Evolutionary conservation across 2,113 vertebrate species (phyloP).

Genomic region (Meles meles): DNA sequence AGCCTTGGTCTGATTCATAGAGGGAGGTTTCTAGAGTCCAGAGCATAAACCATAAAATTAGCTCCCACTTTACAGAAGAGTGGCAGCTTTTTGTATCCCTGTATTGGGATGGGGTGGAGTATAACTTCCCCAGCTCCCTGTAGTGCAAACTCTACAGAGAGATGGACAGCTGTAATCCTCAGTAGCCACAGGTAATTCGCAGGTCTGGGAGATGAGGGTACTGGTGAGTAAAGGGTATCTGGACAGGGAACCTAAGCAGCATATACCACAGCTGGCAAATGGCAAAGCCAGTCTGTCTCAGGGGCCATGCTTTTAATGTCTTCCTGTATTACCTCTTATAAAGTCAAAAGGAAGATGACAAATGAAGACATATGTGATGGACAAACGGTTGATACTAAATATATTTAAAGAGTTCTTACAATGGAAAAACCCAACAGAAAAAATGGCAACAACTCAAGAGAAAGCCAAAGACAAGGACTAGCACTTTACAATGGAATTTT

Average conservation of each 20-base stretch:
- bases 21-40: not conserved
- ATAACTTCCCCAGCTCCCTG: not conserved
- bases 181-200: not conserved
- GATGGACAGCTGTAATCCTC: not conserved
- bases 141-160: not conserved
- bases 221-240: not conserved
- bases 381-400: not conserved
- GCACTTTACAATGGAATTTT: not conserved
- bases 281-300: not conserved
- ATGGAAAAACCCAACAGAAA: not conserved
- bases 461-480: not conserved
- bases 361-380: not conserved
- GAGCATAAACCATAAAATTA: not conserved
- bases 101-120: not conserved
- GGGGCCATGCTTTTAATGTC: not conserved
- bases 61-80: not conserved
- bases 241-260: not conserved
- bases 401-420: not conserved
- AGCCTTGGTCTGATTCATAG: not conserved
- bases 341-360: not conserved
- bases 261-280: not conserved
- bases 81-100: not conserved
- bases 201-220: not conserved
- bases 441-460: not conserved
- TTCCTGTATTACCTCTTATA: not conserved